These are phyloP conservation scores for Tetraneura akinire DNA, from an alignment of 1,140 invertebrate genomes.

Conservation along the genomic window DNA sequence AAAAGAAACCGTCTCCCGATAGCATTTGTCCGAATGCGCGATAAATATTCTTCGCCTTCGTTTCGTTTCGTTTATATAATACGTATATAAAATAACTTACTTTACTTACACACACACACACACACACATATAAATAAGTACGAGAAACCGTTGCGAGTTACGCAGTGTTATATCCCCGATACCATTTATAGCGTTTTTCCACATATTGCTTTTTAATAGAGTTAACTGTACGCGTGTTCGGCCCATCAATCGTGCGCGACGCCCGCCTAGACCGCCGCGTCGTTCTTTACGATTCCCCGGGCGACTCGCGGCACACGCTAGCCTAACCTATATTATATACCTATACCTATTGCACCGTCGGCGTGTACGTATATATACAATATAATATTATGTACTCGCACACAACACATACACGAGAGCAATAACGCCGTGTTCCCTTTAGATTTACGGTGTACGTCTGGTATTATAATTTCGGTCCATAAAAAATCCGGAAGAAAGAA, in stretches of 20 bases:
- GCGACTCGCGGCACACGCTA: neutral
- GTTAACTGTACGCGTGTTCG: slow-evolving; percentile 30
- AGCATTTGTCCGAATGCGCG: no score
- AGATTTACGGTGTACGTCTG: slow-evolving; percentile 47
- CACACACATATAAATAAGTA: no score
- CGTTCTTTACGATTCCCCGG: slow-evolving; percentile 48
- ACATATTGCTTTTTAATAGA: slow-evolving; percentile 44
- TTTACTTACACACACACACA: no score
- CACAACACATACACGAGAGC: no score
- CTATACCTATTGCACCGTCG: no score
- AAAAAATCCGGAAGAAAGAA: slow-evolving; percentile 36
- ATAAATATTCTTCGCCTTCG: no score
- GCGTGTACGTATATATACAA: neutral
- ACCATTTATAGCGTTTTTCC: slow-evolving; percentile 17
- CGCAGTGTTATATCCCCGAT: slow-evolving; percentile 5
- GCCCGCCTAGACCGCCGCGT: slow-evolving; percentile 8
- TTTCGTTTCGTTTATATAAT: no score
- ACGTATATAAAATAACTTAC: no score
- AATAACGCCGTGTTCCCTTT: no score
- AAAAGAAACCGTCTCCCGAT: no score
- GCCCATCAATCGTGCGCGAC: slow-evolving; percentile 34
- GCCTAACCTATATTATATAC: neutral
- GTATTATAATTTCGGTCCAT: slow-evolving; percentile 49
- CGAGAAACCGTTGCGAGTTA: neutral
- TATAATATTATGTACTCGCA: no score